Evolutionary conservation across 2,113 vertebrate species (phyloP).

Genomic region (Gadus macrocephalus): DNA sequence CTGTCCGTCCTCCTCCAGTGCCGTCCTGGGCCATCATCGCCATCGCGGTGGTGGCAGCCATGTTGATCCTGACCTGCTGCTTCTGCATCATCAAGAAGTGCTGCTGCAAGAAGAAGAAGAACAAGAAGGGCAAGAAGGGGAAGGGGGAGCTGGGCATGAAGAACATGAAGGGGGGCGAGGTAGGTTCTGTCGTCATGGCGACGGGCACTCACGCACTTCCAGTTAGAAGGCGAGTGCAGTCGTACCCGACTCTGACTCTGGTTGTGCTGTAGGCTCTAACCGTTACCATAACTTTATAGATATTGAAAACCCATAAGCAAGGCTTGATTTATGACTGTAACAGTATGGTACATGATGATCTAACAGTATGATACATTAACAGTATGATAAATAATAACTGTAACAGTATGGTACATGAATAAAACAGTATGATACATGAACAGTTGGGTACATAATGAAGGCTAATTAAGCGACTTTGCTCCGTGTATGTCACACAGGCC

Average conservation of each 20-base stretch:
- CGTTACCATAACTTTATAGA: too few species aligned
- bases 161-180: conserved; percentile 88
- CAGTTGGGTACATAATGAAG: neutral
- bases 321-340: too few species aligned
- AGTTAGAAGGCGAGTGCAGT: too few species aligned
- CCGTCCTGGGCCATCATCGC: conserved; percentile 94
- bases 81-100: conserved; percentile 99
- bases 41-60: conserved; percentile 86
- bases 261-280: too few species aligned
- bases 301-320: too few species aligned
- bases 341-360: conserved; percentile 31
- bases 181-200: conserved; percentile 49
- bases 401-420: conserved; percentile 29
- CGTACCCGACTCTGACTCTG: too few species aligned
- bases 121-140: conserved; percentile 95
- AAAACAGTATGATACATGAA: conserved; percentile 14
- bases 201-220: too few species aligned
- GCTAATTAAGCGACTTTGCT: neutral
- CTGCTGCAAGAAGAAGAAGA: conserved; percentile 98
- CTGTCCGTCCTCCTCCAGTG: conserved; percentile 66
- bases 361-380: conserved; percentile 8
- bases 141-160: conserved; percentile 98
- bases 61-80: conserved; percentile 93
- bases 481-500: too few species aligned
- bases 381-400: neutral